Evolutionary conservation across 92 coral and sea anemone species (phyloP).

Genomic region (Zoanthus sansibaricus): DNA sequence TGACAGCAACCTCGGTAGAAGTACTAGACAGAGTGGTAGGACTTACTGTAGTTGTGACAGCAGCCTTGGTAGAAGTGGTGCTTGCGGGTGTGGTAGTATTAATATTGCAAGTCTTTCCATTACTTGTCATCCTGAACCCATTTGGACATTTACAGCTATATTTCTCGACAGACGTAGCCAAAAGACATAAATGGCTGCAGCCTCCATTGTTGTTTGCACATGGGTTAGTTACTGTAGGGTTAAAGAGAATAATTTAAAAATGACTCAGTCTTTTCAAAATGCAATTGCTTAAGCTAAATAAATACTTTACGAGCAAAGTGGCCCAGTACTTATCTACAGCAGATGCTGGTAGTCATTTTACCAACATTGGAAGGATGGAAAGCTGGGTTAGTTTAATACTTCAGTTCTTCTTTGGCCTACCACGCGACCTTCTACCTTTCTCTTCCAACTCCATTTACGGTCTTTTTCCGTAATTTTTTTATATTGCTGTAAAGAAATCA

Average conservation of each 20-base stretch:
- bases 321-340: too few relatives aligned
- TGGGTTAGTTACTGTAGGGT: constrained; percentile 68
- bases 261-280: not conserved
- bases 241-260: not conserved
- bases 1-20: not conserved
- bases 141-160: constrained; percentile 85
- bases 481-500: too few relatives aligned
- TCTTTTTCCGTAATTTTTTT: too few relatives aligned
- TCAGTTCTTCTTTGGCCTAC: too few relatives aligned
- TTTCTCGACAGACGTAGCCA: constrained; percentile 54
- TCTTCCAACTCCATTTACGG: too few relatives aligned
- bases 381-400: too few relatives aligned
- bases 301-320: too few relatives aligned
- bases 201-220: constrained; percentile 89
- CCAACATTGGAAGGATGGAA: too few relatives aligned
- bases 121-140: constrained; percentile 75
- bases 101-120: constrained; percentile 71
- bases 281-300: not conserved
- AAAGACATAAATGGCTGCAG: constrained; percentile 92
- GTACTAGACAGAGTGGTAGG: not conserved
- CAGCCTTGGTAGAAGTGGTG: not conserved
- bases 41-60: not conserved
- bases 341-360: too few relatives aligned
- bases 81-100: constrained; percentile 51
- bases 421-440: too few relatives aligned